Percentiles rank a stretch among this genome's conserved stretches.
phyloP scores from a whole-genome alignment of 2,113 vertebrate genomes.

The Cephalopholis sonnerati region DNA sequence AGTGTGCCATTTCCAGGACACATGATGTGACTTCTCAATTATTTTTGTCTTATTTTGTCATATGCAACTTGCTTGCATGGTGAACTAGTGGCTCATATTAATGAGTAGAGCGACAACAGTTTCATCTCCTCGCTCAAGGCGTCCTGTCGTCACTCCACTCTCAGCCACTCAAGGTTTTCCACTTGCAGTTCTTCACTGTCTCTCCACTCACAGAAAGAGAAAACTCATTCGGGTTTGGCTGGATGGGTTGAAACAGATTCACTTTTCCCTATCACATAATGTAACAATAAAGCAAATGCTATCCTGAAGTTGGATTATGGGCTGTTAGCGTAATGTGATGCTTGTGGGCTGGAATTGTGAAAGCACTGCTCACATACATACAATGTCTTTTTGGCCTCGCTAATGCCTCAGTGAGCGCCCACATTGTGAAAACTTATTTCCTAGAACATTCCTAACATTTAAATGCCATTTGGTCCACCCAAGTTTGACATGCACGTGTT shows the following conservation, averaged over 20 bases:
- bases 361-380: background rate
- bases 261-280: slow-evolving; percentile 16
- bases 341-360: background rate
- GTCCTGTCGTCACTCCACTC: slow-evolving; percentile 12
- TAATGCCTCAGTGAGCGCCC: background rate
- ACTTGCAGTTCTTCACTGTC: background rate
- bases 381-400: background rate
- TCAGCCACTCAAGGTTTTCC: slow-evolving; percentile 16
- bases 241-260: slow-evolving; percentile 4
- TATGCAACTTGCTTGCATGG: background rate
- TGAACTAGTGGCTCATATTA: background rate
- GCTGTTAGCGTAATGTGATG: slow-evolving; percentile 20
- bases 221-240: slow-evolving; percentile 8
- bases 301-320: slow-evolving; percentile 28
- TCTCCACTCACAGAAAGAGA: slow-evolving; percentile 3
- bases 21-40: background rate
- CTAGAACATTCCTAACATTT: slow-evolving; percentile 1
- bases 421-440: slow-evolving; percentile 17
- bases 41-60: background rate
- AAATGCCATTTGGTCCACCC: background rate
- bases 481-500: background rate
- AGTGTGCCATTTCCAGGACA: background rate
- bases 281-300: slow-evolving; percentile 11
- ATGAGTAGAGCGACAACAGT: background rate
- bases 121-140: background rate